Evolutionary conservation across 2,888 invertebrate genomes (phyloP).

Genomic region (Drosophila barbarae): DNA sequence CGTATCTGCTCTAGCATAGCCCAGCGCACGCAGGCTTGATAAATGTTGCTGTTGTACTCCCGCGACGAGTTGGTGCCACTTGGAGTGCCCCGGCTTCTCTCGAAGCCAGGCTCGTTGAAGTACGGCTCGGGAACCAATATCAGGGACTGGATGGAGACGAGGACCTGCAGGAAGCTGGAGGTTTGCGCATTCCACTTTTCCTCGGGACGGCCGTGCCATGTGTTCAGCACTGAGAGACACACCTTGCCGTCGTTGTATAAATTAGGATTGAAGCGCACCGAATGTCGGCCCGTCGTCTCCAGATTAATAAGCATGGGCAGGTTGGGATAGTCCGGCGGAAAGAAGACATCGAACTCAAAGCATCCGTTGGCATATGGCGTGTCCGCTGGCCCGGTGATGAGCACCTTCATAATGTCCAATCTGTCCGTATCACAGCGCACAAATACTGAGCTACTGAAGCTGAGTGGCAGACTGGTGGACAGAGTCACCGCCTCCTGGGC

Average conservation of each 20-base stretch:
- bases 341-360: conserved; percentile 94
- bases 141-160: conserved; percentile 95
- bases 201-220: conserved; percentile 97
- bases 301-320: conserved; percentile 94
- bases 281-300: conserved; percentile 93
- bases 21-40: conserved; percentile 96
- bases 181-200: conserved; percentile 99
- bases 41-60: conserved; percentile 97
- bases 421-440: conserved; percentile 96
- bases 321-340: conserved; percentile 90
- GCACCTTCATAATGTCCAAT: conserved; percentile 96
- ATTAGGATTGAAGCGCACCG: conserved; percentile 95
- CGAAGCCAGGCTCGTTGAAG: conserved; percentile 97
- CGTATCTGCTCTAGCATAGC: conserved; percentile 96
- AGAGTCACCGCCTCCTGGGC: conserved; percentile 97
- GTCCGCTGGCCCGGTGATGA: conserved; percentile 95
- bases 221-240: conserved; percentile 96
- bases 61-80: conserved; percentile 93
- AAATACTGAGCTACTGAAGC: conserved; percentile 96
- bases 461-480: conserved; percentile 93
- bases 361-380: conserved; percentile 96
- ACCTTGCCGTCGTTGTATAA: conserved; percentile 97
- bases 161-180: conserved; percentile 94
- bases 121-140: conserved; percentile 96
- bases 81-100: conserved; percentile 92